Percentiles rank a stretch among this genome's conserved stretches.
phyloP scores from a whole-genome alignment of 2,113 vertebrate species.

The Salvelinus alpinus region DNA sequence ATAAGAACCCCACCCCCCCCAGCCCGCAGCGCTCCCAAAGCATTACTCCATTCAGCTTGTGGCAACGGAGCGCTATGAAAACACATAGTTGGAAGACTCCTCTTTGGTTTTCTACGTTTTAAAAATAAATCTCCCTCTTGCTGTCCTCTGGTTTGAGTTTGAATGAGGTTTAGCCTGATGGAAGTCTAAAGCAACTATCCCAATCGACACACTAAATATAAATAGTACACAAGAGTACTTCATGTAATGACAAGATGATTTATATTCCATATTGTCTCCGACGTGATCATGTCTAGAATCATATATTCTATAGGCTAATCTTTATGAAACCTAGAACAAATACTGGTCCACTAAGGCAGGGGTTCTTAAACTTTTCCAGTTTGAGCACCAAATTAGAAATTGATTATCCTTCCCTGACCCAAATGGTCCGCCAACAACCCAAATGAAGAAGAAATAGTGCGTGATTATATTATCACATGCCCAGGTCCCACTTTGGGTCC shows the following conservation, averaged over 20 bases:
- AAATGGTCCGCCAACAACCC: no score
- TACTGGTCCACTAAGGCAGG: no score
- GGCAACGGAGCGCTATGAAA: background rate
- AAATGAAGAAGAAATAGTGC: no score
- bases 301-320: background rate
- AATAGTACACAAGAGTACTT: no score
- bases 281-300: background rate
- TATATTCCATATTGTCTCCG: no score
- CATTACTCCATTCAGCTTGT: background rate
- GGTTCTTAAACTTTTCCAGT: no score
- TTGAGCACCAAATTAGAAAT: no score
- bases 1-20: background rate
- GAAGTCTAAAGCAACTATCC: background rate
- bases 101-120: background rate
- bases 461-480: no score
- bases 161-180: background rate
- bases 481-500: no score
- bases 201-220: no score
- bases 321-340: slow-evolving; percentile 18
- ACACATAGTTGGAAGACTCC: background rate
- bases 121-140: background rate
- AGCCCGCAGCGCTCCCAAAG: background rate
- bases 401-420: no score
- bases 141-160: background rate
- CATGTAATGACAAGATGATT: no score